Conservation (phyloP, 2,797 vertebrate genomes). For the Acrocephalus scirpaceus region DNA sequence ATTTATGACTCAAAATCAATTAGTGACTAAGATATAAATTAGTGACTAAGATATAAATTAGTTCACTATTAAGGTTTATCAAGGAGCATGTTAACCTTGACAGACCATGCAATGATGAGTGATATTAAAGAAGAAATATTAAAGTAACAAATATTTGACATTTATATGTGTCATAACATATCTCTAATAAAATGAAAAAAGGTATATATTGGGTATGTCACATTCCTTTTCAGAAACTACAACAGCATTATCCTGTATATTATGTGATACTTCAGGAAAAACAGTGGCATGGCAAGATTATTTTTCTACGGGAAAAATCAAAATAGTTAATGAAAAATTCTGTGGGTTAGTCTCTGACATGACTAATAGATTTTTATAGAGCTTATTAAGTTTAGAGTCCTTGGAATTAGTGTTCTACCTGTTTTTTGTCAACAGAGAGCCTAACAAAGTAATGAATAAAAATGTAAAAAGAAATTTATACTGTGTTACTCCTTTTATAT, state of each 20-base stretch:
- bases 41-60: background rate
- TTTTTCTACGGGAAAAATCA: background rate
- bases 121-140: background rate
- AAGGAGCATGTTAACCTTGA: background rate
- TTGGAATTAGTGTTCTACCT: background rate
- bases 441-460: background rate
- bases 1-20: background rate
- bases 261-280: background rate
- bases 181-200: background rate
- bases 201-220: background rate
- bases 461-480: background rate
- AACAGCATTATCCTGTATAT: background rate
- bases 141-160: background rate
- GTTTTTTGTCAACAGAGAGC: background rate
- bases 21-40: background rate
- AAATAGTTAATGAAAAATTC: background rate
- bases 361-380: background rate
- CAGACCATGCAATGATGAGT: background rate
- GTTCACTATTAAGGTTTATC: background rate
- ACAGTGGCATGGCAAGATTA: background rate
- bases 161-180: background rate
- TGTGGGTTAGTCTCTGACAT: background rate
- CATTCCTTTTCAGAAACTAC: background rate
- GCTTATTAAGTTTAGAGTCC: background rate
- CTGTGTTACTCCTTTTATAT: background rate